Evolutionary conservation across 2,797 vertebrate genomes (phyloP).

Genomic region (Girardinus metallicus): DNA sequence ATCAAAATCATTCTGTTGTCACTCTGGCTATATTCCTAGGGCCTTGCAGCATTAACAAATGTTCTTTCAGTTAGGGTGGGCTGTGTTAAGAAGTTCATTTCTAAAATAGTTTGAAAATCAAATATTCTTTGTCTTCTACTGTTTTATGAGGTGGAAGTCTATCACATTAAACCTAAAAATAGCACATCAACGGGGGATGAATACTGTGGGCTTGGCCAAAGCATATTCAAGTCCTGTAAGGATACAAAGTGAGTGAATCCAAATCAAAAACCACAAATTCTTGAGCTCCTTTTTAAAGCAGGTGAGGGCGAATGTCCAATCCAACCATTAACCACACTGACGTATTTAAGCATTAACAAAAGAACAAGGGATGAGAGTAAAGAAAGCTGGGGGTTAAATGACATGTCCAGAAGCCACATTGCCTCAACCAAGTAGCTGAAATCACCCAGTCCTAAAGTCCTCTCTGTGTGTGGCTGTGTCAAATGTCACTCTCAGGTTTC

Average conservation of each 20-base stretch:
- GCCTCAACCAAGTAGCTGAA: constrained; percentile 58
- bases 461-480: constrained; percentile 63
- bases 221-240: not conserved
- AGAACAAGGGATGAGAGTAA: constrained; percentile 23
- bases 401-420: constrained; percentile 61
- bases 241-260: not conserved
- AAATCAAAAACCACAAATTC: constrained; percentile 4
- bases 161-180: not conserved
- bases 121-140: not conserved
- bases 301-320: constrained; percentile 48
- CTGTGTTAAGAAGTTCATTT: not conserved
- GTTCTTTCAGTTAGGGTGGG: not conserved
- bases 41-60: not conserved
- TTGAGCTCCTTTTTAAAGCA: constrained; percentile 23
- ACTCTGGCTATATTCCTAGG: too few species aligned
- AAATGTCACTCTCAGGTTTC: constrained; percentile 79
- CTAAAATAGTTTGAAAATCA: not conserved
- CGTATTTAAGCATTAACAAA: constrained; percentile 44
- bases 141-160: not conserved
- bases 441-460: constrained; percentile 61
- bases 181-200: not conserved
- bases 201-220: too few species aligned
- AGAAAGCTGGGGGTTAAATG: constrained; percentile 66
- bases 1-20: not conserved
- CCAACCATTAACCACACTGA: constrained; percentile 33